Conservation (phyloP, 2,113 vertebrate species). For the Gobio gobio region DNA sequence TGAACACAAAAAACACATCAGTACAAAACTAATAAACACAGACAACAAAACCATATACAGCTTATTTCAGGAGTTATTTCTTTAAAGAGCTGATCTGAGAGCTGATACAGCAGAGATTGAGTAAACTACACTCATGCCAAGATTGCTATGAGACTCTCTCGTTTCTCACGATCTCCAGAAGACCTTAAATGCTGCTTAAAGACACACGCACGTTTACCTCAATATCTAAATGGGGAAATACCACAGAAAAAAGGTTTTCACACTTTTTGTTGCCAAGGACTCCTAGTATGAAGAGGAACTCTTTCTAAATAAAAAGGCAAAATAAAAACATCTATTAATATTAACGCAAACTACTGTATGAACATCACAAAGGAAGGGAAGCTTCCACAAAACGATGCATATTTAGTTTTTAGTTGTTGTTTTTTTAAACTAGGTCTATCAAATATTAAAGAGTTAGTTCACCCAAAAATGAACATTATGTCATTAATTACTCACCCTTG, state of each 20-base stretch:
- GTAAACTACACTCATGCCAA: slow-evolving; percentile 10
- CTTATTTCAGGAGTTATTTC: background rate
- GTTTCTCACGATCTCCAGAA: slow-evolving; percentile 26
- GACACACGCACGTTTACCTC: background rate
- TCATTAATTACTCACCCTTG: no score
- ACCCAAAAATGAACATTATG: no score
- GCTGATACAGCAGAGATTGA: slow-evolving; percentile 3
- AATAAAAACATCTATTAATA: no score
- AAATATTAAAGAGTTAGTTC: no score
- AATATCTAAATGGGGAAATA: background rate
- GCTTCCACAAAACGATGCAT: no score
- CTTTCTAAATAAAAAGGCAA: background rate
- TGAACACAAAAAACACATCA: background rate
- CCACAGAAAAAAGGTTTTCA: background rate
- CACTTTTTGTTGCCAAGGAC: background rate
- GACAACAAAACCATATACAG: background rate
- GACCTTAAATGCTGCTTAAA: background rate
- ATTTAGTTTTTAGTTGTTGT: no score
- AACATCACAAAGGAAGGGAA: no score
- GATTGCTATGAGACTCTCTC: slow-evolving; percentile 2
- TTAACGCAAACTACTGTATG: no score
- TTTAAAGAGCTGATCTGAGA: background rate
- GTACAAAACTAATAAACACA: background rate
- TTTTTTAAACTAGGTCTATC: no score
- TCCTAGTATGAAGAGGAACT: background rate